Evolutionary conservation across 2,113 vertebrate genomes (phyloP), one percentile per base, ranked within the genome.

Genomic region (Nansenia antarctica): DNA sequence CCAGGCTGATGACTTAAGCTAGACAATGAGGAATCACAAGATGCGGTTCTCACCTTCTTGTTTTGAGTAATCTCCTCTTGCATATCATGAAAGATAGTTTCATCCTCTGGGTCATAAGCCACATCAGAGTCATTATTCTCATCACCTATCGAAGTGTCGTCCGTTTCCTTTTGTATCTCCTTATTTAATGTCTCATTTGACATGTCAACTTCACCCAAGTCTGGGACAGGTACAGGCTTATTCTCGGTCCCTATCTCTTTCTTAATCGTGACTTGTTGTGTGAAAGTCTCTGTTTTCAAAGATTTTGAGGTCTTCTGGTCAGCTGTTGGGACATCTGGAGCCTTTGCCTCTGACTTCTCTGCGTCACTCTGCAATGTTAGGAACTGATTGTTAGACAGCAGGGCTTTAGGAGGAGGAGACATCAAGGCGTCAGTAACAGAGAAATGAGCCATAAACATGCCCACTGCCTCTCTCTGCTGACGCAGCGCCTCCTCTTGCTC

Each of bases 381-480:
- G 24, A 73, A 35, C 31, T 83, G 72, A n/a, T n/a, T n/a, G 81
- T 88, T 94, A 1, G 85, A 12, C 9, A 92, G 42, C 2, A 92
- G 65, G 5, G 91, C 60, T 85, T 96, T 95, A 9, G 91, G 85
- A 18, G 96, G 94, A 1, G 97, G 94, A 6, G 97, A 98, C 95
- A 96, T 93, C 35, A 98, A 83, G 11, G 96, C 94, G 31, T 97
- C 96, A 0, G 95, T 96, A 67, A 95, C 96, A 1, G 97, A 98
- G 87, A 99, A 99, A 76, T 94, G 95, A 58, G 96, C 98, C 96
- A 98, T 96, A 45, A 96, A 98, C 74, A 94, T 94, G 11, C 98
- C 96, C 0, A 96, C 95, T 2, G 96, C 96, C 1, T 96, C 96
- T 83, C 94, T 93, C 85, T 98, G 97, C 77, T 95, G 94, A 31